These are phyloP conservation scores for Caenorhabditis inopinata DNA, from an alignment of 1,140 invertebrate genomes.

Conservation along the genomic window DNA sequence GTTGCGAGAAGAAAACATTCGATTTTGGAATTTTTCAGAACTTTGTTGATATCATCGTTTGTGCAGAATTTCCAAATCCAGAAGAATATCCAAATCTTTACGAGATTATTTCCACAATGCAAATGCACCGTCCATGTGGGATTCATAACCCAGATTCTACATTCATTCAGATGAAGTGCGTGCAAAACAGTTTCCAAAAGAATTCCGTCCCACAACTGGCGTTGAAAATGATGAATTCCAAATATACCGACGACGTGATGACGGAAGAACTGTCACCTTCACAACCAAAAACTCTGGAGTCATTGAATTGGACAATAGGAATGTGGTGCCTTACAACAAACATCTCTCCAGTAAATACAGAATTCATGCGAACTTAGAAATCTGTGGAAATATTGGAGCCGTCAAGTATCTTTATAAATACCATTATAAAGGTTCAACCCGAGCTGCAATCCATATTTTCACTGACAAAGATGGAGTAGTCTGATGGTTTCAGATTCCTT, in stretches of 20 bases:
- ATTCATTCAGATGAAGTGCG: neutral
- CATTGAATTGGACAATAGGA: too few species aligned
- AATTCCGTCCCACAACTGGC: neutral
- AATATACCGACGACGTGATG: neutral
- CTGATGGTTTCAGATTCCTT: too few species aligned
- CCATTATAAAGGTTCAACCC: constrained; percentile 12
- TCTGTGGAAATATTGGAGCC: neutral
- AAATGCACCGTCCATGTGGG: constrained; percentile 22
- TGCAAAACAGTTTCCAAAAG: constrained; percentile 22
- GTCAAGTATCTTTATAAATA: too few species aligned
- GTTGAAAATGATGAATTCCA: neutral
- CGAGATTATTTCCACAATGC: neutral
- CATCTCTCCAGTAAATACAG: neutral
- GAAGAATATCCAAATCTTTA: neutral
- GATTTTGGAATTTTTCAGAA: neutral
- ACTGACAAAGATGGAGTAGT: too few species aligned
- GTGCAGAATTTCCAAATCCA: neutral
- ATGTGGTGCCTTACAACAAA: too few species aligned
- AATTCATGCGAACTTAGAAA: neutral
- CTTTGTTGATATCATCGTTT: neutral
- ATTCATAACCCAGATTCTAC: neutral
- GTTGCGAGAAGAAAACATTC: too few species aligned
- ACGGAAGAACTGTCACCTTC: too few species aligned
- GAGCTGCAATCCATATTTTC: neutral
- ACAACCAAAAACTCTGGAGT: too few species aligned